A percentile compares a stretch with the other conserved stretches of the same genome.
These are phyloP conservation scores for Muscicapa striata DNA, from an alignment of 2,797 vertebrate genomes.

Conservation along the genomic window DNA sequence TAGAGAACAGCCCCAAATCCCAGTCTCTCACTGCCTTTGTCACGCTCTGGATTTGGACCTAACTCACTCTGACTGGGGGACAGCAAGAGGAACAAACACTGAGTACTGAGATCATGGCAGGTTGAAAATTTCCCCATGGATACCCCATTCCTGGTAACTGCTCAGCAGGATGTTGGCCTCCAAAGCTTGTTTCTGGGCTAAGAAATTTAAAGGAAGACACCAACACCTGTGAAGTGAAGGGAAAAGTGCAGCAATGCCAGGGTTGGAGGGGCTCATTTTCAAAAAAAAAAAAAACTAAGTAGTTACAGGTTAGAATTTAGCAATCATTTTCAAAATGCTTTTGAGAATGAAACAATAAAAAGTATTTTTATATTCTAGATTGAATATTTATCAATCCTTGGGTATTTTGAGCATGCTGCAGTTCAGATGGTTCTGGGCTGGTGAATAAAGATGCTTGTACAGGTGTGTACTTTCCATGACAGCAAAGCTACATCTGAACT, in stretches of 20 bases:
- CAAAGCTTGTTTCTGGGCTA: not conserved
- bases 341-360: not conserved
- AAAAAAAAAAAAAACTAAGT: not conserved
- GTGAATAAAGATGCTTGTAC: not conserved
- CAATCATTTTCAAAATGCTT: not conserved
- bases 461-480: not conserved
- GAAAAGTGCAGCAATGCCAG: not conserved
- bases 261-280: not conserved
- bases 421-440: not conserved
- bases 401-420: not conserved
- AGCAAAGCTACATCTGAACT: not conserved
- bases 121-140: not conserved
- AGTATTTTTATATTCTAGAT: not conserved
- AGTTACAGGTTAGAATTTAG: not conserved
- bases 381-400: not conserved
- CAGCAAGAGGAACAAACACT: not conserved
- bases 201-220: not conserved
- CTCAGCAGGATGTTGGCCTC: not conserved
- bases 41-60: not conserved
- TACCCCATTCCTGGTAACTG: not conserved
- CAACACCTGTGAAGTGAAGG: not conserved
- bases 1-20: not conserved
- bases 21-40: not conserved
- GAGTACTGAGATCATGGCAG: not conserved
- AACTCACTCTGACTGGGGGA: not conserved